Evolutionary conservation across 2,888 invertebrate genomes (phyloP).

Genomic region (Aporophyla nigra): DNA sequence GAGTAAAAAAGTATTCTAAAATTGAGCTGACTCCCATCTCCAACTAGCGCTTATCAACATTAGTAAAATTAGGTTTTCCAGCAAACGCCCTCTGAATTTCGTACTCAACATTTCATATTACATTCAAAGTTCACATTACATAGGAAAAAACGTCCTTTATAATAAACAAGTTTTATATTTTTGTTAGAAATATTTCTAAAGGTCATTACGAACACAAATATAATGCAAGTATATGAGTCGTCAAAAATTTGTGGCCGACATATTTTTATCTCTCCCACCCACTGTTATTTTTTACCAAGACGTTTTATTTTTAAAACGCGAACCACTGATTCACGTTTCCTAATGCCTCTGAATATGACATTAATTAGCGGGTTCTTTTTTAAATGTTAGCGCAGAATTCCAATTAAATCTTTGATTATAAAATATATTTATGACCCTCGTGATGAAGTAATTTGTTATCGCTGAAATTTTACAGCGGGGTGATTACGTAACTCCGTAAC

Average conservation of each 20-base stretch:
- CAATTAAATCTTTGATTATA: constrained; percentile 12
- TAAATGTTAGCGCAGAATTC: constrained; percentile 45
- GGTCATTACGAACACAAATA: constrained; percentile 65
- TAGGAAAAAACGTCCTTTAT: constrained; percentile 19
- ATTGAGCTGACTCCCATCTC: constrained; percentile 32
- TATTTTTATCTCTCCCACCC: constrained; percentile 66
- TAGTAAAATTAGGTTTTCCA: constrained; percentile 37
- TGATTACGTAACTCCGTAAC: too few relatives aligned
- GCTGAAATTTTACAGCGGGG: not conserved
- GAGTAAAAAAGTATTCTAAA: constrained; percentile 27
- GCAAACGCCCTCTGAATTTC: constrained; percentile 20
- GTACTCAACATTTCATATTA: constrained; percentile 18
- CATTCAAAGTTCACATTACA: constrained; percentile 22
- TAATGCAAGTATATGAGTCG: constrained; percentile 62
- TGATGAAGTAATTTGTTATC: constrained; percentile 3
- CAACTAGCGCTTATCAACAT: constrained; percentile 31
- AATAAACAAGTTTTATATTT: constrained; percentile 45
- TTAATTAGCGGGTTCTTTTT: constrained; percentile 63
- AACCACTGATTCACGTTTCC: constrained; percentile 66
- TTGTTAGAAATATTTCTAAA: constrained; percentile 57
- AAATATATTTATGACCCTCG: constrained; percentile 8
- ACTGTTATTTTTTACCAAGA: constrained; percentile 61
- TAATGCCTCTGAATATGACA: constrained; percentile 64
- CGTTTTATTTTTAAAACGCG: constrained; percentile 65
- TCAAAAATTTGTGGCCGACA: constrained; percentile 60